Conservation (phyloP, 2,113 vertebrate genomes). For the Podilymbus podiceps region DNA sequence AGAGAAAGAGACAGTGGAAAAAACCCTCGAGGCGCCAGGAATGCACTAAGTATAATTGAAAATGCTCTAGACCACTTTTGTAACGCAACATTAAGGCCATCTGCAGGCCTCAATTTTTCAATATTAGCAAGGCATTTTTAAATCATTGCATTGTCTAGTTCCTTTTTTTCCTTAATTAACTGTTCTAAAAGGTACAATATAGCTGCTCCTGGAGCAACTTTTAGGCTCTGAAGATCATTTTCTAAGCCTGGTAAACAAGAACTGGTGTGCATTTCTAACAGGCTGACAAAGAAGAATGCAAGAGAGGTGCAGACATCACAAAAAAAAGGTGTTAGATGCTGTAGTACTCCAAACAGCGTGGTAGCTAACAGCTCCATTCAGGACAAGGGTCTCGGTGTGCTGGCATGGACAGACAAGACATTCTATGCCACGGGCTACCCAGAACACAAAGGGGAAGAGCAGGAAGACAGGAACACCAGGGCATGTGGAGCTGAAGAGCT, state of each 20-base stretch:
- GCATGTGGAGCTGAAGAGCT: neutral
- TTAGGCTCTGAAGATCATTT: neutral
- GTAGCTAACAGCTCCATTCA: neutral
- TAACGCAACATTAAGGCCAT: neutral
- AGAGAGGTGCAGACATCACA: neutral
- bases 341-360: neutral
- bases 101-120: neutral
- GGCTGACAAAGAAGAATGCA: neutral
- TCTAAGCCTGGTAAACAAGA: neutral
- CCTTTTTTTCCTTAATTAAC: neutral
- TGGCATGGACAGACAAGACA: neutral
- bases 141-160: neutral
- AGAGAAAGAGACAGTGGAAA: constrained; percentile 63
- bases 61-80: neutral
- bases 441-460: neutral
- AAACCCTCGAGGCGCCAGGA: constrained; percentile 43
- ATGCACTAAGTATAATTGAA: constrained; percentile 43
- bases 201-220: neutral
- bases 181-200: neutral
- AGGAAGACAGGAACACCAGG: neutral
- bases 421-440: neutral
- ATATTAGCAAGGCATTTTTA: neutral
- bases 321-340: neutral
- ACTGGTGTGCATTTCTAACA: neutral
- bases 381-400: neutral